Conservation (phyloP, 2,888 invertebrate species). For the Abrostola tripartita region DNA sequence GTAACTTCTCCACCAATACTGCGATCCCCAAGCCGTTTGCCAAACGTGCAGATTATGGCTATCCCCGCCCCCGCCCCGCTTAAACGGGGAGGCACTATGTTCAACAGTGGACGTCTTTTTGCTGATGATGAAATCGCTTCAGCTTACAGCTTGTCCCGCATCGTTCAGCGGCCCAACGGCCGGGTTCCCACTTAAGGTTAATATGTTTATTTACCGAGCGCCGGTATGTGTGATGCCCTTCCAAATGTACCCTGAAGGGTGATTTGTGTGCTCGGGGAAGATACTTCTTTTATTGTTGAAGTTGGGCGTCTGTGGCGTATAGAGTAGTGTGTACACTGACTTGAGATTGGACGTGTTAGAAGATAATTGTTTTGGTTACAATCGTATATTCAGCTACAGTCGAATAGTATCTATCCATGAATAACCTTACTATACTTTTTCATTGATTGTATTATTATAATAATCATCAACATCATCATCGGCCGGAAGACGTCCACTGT, state of each 20-base stretch:
- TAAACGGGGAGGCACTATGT: no score
- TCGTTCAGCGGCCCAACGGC: constrained; percentile 66
- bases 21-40: no score
- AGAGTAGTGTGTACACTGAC: constrained; percentile 17
- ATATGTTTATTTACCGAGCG: constrained; percentile 82
- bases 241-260: constrained; percentile 50
- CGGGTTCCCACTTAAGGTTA: constrained; percentile 76
- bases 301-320: constrained; percentile 15
- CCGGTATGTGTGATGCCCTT: constrained; percentile 50
- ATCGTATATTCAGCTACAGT: neutral
- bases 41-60: no score
- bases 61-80: no score
- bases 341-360: constrained; percentile 11
- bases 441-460: no score
- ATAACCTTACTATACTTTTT: no score
- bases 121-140: constrained; percentile 20
- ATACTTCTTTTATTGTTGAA: constrained; percentile 50
- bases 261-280: constrained; percentile 53
- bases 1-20: no score
- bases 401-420: no score
- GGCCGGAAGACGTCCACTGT: no score
- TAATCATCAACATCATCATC: no score
- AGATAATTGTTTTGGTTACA: constrained; percentile 10
- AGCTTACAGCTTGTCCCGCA: constrained; percentile 45
- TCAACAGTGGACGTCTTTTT: no score